A percentile compares a stretch with the other conserved stretches of the same genome.
These are phyloP conservation scores for Amphipyra berbera DNA, from an alignment of 2,888 invertebrate genomes.

Conservation along the genomic window DNA sequence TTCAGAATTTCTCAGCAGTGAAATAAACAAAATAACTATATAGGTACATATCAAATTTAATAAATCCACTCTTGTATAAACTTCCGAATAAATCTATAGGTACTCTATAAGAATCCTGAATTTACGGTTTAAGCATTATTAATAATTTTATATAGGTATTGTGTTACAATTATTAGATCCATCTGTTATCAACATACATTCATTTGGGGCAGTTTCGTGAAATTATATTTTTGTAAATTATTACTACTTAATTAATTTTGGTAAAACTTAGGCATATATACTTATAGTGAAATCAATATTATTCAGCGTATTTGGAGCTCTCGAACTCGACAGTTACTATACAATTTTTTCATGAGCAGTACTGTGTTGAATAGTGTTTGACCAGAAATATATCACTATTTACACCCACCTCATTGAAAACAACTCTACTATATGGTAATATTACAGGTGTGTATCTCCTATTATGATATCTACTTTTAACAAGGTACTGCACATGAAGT, in stretches of 20 bases:
- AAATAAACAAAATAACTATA: constrained; percentile 87
- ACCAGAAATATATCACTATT: too few species aligned
- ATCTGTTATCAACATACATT: constrained; percentile 30
- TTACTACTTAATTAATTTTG: neutral
- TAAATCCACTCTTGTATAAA: constrained; percentile 56
- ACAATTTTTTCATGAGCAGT: too few species aligned
- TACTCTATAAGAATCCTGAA: constrained; percentile 37
- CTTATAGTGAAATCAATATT: too few species aligned
- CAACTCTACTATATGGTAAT: too few species aligned
- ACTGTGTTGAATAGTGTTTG: too few species aligned
- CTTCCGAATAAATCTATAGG: constrained; percentile 47
- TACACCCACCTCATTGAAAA: too few species aligned
- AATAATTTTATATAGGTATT: constrained; percentile 42
- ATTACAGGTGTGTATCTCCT: too few species aligned
- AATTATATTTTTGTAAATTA: constrained; percentile 17
- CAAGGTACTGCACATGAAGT: constrained; percentile 43
- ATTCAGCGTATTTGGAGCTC: too few species aligned
- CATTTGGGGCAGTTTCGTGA: constrained; percentile 32
- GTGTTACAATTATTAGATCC: constrained; percentile 41
- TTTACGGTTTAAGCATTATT: constrained; percentile 27
- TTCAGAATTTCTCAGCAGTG: constrained; percentile 94
- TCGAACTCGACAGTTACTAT: too few species aligned
- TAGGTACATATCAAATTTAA: constrained; percentile 77
- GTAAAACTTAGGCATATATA: neutral
- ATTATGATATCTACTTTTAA: too few species aligned